Base-by-base conservation (phyloP, 2,797 vertebrate species). In the Lagodon rhomboides region DNA sequence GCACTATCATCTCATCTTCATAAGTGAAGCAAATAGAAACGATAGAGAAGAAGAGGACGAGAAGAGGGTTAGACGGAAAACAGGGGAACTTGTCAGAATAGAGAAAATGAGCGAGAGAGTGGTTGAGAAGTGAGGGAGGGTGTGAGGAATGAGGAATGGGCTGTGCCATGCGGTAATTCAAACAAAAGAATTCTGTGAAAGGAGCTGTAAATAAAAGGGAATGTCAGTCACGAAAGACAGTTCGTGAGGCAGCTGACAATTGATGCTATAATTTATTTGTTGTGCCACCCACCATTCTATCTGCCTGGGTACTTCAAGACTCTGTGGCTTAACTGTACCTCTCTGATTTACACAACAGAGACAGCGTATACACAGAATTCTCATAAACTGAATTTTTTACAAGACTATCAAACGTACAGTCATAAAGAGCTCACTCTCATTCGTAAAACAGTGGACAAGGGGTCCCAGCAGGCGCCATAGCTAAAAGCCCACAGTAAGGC, bases 231-330 rank as follows among this genome's bases (percentile, higher is more conserved):
- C 66, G 61, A 78, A 73, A 73, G 80, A 63, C 71, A 60, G n/a
- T 65, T 80, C 3, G 34, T 60, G 76, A 84, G 71, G 49, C 77
- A 83, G 73, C 60, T 82, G 79, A 91, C 85, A 90, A 79, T 79
- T 67, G 53, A 81, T 69, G 85, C 82, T 72, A 68, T 81, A 80
- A 68, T 83, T 74, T 72, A 59, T 80, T 77, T 77, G 41, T 61
- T 75, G 53, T 44, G 70, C 87, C 84, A 84, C 89, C 80, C 90
- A 93, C 85, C 58, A 63, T 76, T 73, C 59, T 82, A 46, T 85
- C 58, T 82, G 66, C 75, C 62, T 74, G 78, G 51, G 66, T 72
- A 79, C 82, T 89, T 68, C 7, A 62, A 64, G 46, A 75, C 23
- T 44, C 54, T 62, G 41, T 34, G 23, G 20, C 51, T 80, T 60